Evolutionary conservation across 2,797 vertebrate species (phyloP), one percentile per base, ranked within the genome.

Genomic region (Sus cebifrons): DNA sequence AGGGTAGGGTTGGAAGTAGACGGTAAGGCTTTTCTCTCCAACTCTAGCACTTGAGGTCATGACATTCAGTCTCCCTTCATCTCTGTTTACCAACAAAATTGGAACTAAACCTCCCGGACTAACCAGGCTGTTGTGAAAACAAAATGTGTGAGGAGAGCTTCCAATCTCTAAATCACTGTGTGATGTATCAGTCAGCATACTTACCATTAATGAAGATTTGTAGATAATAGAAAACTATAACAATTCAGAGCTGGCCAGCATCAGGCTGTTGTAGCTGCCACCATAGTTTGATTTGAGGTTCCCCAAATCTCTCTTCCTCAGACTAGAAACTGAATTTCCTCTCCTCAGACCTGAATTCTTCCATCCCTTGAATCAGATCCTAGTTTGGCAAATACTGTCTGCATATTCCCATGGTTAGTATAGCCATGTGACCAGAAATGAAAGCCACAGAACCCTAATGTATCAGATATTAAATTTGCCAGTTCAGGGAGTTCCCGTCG

Each of bases 251-350:
- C 3, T 82, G 18, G 32, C 21, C 25, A 79, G 60, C 16, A 54
- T 70, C 65, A 25, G 68, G 36, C 4, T 82, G 1, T 54, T n/a
- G 54, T 23, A 79, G 58, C 16, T 75, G 25, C 82, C 21, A 11
- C 6, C 49, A 27, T 11, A 60, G 36, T 65, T 25, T 56, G 7
- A 58, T 73, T 9, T 86, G 67, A 79, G 8, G 36, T 20, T 83
- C 21, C 49, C 70, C 20, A 70, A 32, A 83, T 60, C 44, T 58
- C 36, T 89, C 67, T 77, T 74, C 40, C 3, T 25, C n/a, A 18
- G 20, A 36, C 2, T 67, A 83, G 64, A 91, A 52, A 93, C 71
- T 94, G 14, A 70, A 81, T 89, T 89, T 86, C 49, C 17, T 40
- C 18, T 86, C 40, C 12, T 88, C 18, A 89, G 32, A 79, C 40